Evolutionary conservation across 2,797 vertebrate species (phyloP).

Genomic region (Bucorvus abyssinicus): DNA sequence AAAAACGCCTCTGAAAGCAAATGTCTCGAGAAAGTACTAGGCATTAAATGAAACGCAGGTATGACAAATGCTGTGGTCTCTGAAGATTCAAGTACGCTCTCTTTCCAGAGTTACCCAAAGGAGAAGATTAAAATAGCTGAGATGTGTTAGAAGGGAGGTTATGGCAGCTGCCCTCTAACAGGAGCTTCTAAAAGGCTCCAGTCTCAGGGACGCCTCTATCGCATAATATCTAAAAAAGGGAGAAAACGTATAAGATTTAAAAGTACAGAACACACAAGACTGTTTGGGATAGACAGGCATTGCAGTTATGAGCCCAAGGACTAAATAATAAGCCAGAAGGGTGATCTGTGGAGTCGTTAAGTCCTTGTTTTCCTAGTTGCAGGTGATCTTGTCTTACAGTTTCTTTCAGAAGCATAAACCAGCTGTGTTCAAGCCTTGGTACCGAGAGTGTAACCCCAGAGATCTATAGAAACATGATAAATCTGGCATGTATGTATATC

Average conservation of each 20-base stretch:
- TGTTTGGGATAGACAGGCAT: neutral
- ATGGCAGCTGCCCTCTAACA: neutral
- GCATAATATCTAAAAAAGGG: neutral
- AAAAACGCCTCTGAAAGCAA: neutral
- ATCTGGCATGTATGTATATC: neutral
- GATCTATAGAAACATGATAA: neutral
- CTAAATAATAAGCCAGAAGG: neutral
- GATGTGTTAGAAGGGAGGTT: neutral
- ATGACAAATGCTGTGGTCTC: neutral
- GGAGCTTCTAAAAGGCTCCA: neutral
- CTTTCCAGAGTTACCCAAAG: neutral
- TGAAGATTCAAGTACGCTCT: neutral
- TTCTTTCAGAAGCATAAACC: neutral
- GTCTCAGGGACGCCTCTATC: neutral
- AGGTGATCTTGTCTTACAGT: neutral
- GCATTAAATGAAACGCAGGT: neutral
- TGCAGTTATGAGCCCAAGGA: neutral
- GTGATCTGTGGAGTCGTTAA: neutral
- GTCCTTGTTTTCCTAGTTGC: neutral
- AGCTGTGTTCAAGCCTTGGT: neutral
- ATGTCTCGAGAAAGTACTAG: neutral
- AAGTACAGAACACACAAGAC: neutral
- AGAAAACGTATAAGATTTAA: neutral
- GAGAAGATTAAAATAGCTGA: slow-evolving; percentile 4
- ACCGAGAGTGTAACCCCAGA: neutral